phyloP scores from a whole-genome alignment of 2,113 vertebrate species.

The Gymnobelideus leadbeateri region DNA sequence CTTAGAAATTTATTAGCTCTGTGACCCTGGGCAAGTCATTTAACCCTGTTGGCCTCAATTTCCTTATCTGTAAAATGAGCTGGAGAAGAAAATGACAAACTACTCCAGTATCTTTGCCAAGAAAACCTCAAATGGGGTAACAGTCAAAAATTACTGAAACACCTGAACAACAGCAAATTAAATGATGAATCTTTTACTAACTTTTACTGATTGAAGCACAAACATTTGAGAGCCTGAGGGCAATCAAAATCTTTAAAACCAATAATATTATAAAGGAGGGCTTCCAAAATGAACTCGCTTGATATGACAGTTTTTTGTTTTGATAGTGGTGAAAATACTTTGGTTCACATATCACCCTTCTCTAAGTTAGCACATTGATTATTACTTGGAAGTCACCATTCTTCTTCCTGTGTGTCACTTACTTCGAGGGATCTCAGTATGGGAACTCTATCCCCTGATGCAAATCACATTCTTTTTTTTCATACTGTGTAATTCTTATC shows the following conservation, averaged over 20 bases:
- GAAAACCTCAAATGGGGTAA: no score
- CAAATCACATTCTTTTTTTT: neutral
- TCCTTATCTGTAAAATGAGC: no score
- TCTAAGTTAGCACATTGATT: neutral
- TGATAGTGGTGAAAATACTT: neutral
- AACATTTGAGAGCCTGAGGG: neutral
- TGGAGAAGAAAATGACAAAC: no score
- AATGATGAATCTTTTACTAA: conserved; percentile 27
- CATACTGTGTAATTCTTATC: neutral
- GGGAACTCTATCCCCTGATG: neutral
- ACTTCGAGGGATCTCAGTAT: neutral
- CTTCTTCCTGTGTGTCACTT: neutral
- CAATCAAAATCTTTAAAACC: conserved; percentile 3
- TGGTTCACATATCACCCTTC: neutral
- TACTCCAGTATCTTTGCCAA: no score
- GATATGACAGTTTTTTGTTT: neutral
- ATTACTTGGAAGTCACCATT: neutral
- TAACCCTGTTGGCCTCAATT: no score
- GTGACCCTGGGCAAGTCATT: no score
- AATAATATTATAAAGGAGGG: neutral
- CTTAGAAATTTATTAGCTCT: no score
- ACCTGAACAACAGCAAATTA: conserved; percentile 17
- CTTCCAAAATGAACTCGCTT: neutral
- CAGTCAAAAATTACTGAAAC: neutral
- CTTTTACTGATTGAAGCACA: neutral